Percentiles rank a stretch among this genome's conserved stretches.
Evolutionary conservation across 2,797 vertebrate species (phyloP).

Genomic region (Pseudochirops cupreus): DNA sequence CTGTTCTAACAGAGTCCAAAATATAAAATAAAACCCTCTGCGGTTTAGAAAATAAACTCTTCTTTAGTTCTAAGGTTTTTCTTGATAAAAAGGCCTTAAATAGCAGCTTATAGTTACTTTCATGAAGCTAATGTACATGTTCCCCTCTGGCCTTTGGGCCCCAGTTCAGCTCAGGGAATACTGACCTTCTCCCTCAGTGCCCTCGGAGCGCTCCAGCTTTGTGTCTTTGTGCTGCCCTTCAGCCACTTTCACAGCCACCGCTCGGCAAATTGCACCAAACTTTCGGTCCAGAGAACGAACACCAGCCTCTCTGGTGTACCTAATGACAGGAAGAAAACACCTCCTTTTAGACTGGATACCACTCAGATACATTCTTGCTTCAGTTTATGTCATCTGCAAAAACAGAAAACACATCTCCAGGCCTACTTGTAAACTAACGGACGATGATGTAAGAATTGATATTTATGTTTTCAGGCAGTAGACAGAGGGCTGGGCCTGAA

Average conservation of each 20-base stretch:
- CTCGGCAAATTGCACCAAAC: slow-evolving; percentile 95
- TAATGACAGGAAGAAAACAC: slow-evolving; percentile 69
- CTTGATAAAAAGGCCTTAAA: neutral
- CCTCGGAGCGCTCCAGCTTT: slow-evolving; percentile 82
- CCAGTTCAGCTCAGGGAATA: slow-evolving; percentile 8
- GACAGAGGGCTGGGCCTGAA: neutral
- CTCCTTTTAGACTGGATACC: neutral
- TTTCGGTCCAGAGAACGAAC: slow-evolving; percentile 97
- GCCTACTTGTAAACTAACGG: neutral
- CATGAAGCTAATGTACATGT: neutral
- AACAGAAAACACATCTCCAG: neutral
- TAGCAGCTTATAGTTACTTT: neutral
- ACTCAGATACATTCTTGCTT: neutral
- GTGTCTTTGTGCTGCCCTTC: slow-evolving; percentile 91
- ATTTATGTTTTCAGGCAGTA: neutral
- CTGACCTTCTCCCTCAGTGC: slow-evolving; percentile 85
- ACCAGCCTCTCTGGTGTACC: slow-evolving; percentile 96
- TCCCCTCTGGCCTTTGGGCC: neutral
- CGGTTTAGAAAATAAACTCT: slow-evolving; percentile 10
- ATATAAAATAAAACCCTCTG: neutral
- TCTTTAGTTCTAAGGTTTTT: neutral
- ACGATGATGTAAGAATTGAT: neutral
- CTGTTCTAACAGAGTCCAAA: neutral
- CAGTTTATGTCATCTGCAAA: neutral
- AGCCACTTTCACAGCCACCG: slow-evolving; percentile 96